phyloP scores from a whole-genome alignment of 2,888 invertebrate genomes.

The Palloptera scutellata region DNA sequence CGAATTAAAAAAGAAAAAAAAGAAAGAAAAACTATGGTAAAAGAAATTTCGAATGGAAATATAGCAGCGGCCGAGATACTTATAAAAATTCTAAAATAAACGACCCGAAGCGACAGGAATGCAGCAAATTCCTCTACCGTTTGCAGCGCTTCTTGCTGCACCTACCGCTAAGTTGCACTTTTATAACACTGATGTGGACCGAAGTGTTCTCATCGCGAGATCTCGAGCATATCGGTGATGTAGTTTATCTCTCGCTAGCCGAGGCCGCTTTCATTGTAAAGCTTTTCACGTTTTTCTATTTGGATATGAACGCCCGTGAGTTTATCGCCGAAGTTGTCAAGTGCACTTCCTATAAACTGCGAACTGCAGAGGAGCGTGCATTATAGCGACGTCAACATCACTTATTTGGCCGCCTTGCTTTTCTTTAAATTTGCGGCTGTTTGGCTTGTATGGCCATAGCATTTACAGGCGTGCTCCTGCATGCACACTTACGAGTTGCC shows the following conservation, averaged over 20 bases:
- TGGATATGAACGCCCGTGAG: constrained; percentile 31
- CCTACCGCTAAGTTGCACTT: constrained; percentile 45
- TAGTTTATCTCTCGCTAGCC: constrained; percentile 53
- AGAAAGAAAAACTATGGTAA: too few relatives aligned
- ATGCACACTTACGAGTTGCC: constrained; percentile 46
- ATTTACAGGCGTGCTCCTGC: constrained; percentile 31
- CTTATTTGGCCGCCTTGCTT: constrained; percentile 40
- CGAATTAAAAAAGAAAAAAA: too few relatives aligned
- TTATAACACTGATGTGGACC: constrained; percentile 48
- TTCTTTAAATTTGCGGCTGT: constrained; percentile 38
- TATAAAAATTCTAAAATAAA: constrained; percentile 3
- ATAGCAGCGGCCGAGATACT: background rate
- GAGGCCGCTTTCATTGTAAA: constrained; percentile 49
- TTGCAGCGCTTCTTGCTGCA: constrained; percentile 45
- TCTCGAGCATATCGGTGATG: constrained; percentile 49
- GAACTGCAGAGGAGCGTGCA: constrained; percentile 34
- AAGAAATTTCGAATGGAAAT: background rate
- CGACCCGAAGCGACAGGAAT: background rate
- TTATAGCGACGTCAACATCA: constrained; percentile 46
- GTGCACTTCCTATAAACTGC: constrained; percentile 33
- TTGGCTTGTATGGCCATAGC: constrained; percentile 39
- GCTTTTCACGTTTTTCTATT: constrained; percentile 38
- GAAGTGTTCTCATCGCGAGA: constrained; percentile 45
- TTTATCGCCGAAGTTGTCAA: constrained; percentile 43
- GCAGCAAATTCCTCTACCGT: background rate